A percentile compares a stretch with the other conserved stretches of the same genome.
phyloP scores from a whole-genome alignment of 2,888 invertebrate genomes.

The Incurvaria masculella region DNA sequence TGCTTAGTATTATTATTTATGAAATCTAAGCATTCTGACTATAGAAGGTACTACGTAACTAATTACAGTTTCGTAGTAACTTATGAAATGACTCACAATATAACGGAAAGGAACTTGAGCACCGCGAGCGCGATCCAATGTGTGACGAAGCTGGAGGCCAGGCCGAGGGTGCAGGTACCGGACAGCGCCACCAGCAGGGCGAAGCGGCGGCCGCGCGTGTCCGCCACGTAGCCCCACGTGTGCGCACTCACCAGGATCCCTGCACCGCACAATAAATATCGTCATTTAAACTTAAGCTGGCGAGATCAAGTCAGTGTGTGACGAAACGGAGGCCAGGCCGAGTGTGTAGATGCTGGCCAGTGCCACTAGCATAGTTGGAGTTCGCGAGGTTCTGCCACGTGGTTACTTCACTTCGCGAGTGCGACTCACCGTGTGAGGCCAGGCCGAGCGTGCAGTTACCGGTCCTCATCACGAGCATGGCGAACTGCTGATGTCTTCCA shows the following conservation, averaged over 20 bases:
- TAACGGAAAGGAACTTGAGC: background rate
- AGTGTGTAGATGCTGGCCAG: background rate
- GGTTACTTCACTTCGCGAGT: too few relatives aligned
- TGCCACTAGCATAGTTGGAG: constrained; percentile 3
- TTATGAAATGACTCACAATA: background rate
- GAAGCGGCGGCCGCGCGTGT: constrained; percentile 7
- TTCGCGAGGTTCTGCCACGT: constrained; percentile 8
- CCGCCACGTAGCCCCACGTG: constrained; percentile 9
- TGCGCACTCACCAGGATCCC: constrained; percentile 9
- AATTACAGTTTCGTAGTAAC: too few relatives aligned
- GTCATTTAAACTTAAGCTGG: too few relatives aligned
- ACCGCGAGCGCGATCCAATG: background rate
- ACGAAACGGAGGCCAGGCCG: background rate
- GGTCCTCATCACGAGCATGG: too few relatives aligned
- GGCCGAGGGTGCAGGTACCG: background rate
- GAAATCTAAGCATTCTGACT: too few relatives aligned
- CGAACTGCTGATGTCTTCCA: too few relatives aligned
- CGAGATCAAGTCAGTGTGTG: background rate
- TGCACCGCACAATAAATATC: too few relatives aligned
- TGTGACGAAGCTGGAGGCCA: background rate
- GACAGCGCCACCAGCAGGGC: constrained; percentile 2
- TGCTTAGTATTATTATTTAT: too few relatives aligned
- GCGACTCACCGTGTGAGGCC: too few relatives aligned
- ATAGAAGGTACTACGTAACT: too few relatives aligned
- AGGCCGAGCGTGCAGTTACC: too few relatives aligned